A percentile compares a stretch with the other conserved stretches of the same genome.
Conservation (phyloP, 2,113 vertebrate species). For the Corydoras maculifer region DNA sequence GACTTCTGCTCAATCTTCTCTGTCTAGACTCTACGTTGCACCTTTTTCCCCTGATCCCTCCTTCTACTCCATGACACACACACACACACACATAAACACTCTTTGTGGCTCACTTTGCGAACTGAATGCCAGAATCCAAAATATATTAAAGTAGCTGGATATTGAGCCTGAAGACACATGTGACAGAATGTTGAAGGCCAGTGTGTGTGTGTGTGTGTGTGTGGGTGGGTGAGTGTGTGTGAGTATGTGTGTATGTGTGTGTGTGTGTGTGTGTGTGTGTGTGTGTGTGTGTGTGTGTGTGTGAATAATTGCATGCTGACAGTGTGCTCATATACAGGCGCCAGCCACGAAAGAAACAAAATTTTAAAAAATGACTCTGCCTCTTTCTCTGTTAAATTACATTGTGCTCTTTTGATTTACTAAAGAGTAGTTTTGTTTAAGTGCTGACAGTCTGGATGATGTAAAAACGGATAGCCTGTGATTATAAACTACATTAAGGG, state of each 20-base stretch:
- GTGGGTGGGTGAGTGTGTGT: not conserved
- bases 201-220: conserved; percentile 6
- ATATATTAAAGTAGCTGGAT: conserved; percentile 21
- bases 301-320: conserved; percentile 23
- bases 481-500: not conserved
- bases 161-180: conserved; percentile 15
- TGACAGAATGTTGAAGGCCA: conserved; percentile 31
- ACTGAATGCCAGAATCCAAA: conserved; percentile 10
- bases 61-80: conserved; percentile 51
- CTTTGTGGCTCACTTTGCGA: conserved; percentile 3
- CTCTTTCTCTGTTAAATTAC: not conserved
- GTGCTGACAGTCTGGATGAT: not conserved
- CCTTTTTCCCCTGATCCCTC: conserved; percentile 44
- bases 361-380: conserved; percentile 5
- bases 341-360: conserved; percentile 3
- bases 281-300: conserved; percentile 17
- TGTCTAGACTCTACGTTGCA: conserved; percentile 89
- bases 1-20: conserved; percentile 80
- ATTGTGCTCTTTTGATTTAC: conserved; percentile 11
- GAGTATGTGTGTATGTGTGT: conserved; percentile 18
- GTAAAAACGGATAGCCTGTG: not conserved
- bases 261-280: conserved; percentile 18
- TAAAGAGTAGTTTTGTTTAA: conserved; percentile 5
- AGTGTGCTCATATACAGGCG: conserved; percentile 7
- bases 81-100: conserved; percentile 23